Percentiles rank a stretch among this genome's conserved stretches.
phyloP scores from a whole-genome alignment of 2,113 vertebrate genomes.

The Psilopsiagon aurifrons region DNA sequence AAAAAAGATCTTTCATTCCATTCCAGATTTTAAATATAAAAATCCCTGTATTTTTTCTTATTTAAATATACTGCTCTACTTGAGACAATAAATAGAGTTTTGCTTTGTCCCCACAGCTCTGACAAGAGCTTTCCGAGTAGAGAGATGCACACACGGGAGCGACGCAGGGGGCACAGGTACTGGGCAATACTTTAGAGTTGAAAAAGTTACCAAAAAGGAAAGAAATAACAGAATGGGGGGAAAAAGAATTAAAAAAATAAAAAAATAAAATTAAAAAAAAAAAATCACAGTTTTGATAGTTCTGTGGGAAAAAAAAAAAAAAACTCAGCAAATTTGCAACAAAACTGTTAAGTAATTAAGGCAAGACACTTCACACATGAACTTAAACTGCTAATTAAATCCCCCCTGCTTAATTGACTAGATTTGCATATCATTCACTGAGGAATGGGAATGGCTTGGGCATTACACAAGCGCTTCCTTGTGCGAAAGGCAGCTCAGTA shows the following conservation, averaged over 20 bases:
- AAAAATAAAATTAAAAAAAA: constrained; percentile 69
- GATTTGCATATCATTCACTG: constrained; percentile 85
- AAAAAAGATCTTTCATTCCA: neutral
- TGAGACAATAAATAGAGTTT: neutral
- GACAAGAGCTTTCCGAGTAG: neutral
- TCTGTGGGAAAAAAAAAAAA: constrained; percentile 73
- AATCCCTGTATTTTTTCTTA: neutral
- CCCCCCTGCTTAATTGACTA: constrained; percentile 86
- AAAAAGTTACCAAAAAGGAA: constrained; percentile 52
- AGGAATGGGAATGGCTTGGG: constrained; percentile 71
- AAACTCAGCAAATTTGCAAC: constrained; percentile 81
- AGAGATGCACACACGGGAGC: neutral
- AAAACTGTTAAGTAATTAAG: constrained; percentile 89
- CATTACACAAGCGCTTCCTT: constrained; percentile 30
- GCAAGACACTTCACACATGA: constrained; percentile 85
- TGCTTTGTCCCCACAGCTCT: neutral
- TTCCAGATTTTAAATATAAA: neutral
- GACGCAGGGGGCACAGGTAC: constrained; percentile 42
- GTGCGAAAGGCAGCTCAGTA: constrained; percentile 21
- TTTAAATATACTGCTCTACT: neutral
- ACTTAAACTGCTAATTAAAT: constrained; percentile 90
- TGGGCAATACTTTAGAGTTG: constrained; percentile 22
- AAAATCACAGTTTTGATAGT: constrained; percentile 80
- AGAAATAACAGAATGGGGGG: constrained; percentile 19
- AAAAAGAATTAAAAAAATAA: neutral